phyloP scores from a whole-genome alignment of 2,888 invertebrate genomes.

The Sympetrum striolatum region DNA sequence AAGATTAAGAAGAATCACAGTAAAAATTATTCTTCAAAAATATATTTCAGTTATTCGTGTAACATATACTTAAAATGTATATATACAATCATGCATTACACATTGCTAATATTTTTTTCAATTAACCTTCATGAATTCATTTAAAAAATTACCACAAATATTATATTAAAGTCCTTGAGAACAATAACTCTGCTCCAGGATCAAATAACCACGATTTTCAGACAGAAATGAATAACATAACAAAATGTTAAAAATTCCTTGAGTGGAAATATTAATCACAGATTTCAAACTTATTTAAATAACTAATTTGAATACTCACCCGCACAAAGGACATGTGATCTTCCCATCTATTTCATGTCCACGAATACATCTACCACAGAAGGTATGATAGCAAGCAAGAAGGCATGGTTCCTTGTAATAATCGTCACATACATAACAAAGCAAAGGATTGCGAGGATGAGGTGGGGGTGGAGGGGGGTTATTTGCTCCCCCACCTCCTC shows the following conservation, averaged over 20 bases:
- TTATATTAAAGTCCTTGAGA: too few relatives aligned
- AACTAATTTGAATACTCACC: conserved; percentile 59
- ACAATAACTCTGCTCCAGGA: too few relatives aligned
- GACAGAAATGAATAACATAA: neutral
- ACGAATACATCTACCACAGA: conserved; percentile 71
- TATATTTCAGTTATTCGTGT: too few relatives aligned
- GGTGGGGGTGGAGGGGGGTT: conserved; percentile 47
- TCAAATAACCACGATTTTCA: too few relatives aligned
- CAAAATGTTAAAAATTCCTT: neutral
- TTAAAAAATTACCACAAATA: too few relatives aligned
- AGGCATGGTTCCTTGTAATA: conserved; percentile 74
- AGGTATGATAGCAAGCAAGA: conserved; percentile 73
- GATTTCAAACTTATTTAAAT: neutral
- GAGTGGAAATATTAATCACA: neutral
- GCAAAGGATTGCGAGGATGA: conserved; percentile 64
- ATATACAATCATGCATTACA: too few relatives aligned
- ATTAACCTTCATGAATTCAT: too few relatives aligned
- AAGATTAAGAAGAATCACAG: too few relatives aligned
- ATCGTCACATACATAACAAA: conserved; percentile 72
- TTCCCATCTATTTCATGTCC: conserved; percentile 69
- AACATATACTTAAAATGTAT: too few relatives aligned
- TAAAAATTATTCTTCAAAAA: too few relatives aligned
- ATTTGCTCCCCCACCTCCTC: conserved; percentile 43
- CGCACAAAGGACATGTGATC: conserved; percentile 72
- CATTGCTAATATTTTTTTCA: too few relatives aligned